Conservation (phyloP, 2,113 vertebrate genomes). For the Epinephelus cyanopodus region DNA sequence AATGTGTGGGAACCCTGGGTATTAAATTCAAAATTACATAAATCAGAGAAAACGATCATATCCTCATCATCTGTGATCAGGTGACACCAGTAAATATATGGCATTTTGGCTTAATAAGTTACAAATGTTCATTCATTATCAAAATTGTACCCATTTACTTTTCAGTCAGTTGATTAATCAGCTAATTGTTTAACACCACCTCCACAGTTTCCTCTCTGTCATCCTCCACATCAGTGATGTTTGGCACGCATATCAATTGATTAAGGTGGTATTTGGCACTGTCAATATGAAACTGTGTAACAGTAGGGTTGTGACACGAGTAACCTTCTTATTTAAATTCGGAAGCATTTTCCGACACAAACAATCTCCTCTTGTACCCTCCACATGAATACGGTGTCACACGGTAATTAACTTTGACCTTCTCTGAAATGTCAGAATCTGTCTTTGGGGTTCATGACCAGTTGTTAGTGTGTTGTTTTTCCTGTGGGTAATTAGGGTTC, state of each 20-base stretch:
- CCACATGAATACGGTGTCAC: conserved; percentile 30
- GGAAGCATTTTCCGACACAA: conserved; percentile 32
- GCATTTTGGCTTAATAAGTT: neutral
- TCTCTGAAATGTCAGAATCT: conserved; percentile 74
- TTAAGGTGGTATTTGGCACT: conserved; percentile 1
- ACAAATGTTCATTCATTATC: neutral
- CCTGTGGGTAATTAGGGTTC: conserved; percentile 62
- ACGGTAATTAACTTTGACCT: conserved; percentile 74
- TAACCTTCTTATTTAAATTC: conserved; percentile 47
- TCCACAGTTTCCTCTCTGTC: neutral
- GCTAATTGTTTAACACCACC: neutral
- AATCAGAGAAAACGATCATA: no score
- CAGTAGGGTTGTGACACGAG: conserved; percentile 14
- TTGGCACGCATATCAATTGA: neutral
- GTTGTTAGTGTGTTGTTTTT: conserved; percentile 53
- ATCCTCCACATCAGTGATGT: neutral
- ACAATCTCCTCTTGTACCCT: conserved; percentile 33
- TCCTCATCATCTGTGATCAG: no score
- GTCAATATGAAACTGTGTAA: conserved; percentile 8
- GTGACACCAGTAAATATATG: no score
- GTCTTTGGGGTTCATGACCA: conserved; percentile 56
- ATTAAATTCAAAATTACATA: no score
- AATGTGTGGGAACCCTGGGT: no score
- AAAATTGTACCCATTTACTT: neutral
- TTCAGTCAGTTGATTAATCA: neutral